A percentile compares a stretch with the other conserved stretches of the same genome.
phyloP scores from a whole-genome alignment of 2,888 invertebrate genomes.

The Oligia fasciuncula region DNA sequence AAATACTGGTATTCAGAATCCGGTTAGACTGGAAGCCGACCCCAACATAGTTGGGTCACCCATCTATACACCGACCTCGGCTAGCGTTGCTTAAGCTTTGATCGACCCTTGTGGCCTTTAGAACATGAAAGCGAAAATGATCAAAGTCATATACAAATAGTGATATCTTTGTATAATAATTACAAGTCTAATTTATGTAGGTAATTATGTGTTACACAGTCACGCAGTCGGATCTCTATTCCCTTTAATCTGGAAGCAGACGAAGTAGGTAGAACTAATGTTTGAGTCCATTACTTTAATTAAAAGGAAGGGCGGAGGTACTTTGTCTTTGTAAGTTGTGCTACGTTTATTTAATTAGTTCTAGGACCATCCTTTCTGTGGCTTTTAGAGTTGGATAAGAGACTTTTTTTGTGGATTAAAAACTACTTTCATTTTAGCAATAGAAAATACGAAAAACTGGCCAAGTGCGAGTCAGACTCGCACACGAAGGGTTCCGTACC shows the following conservation, averaged over 20 bases:
- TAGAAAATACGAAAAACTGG: background rate
- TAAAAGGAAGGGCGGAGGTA: conserved; percentile 26
- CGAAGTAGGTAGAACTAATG: conserved; percentile 24
- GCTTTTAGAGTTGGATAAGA: background rate
- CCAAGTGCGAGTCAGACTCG: too few relatives aligned
- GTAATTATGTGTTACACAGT: background rate
- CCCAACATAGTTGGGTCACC: too few relatives aligned
- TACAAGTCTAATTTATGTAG: background rate
- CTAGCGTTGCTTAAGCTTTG: background rate
- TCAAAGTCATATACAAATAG: background rate
- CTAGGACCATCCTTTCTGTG: background rate
- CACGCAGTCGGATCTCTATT: background rate
- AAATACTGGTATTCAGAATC: too few relatives aligned
- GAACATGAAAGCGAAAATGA: background rate
- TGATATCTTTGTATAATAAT: background rate
- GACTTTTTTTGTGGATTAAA: background rate
- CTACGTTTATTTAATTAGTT: conserved; percentile 38
- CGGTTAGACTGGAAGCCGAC: too few relatives aligned
- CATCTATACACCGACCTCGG: background rate
- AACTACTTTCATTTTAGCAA: background rate
- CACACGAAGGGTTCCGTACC: too few relatives aligned
- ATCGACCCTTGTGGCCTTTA: background rate
- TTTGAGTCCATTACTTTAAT: conserved; percentile 34
- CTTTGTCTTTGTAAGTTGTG: conserved; percentile 25
- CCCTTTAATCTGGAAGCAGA: conserved; percentile 11